Evolutionary conservation across 2,113 vertebrate species (phyloP).

Genomic region (Peromyscus polionotus): DNA sequence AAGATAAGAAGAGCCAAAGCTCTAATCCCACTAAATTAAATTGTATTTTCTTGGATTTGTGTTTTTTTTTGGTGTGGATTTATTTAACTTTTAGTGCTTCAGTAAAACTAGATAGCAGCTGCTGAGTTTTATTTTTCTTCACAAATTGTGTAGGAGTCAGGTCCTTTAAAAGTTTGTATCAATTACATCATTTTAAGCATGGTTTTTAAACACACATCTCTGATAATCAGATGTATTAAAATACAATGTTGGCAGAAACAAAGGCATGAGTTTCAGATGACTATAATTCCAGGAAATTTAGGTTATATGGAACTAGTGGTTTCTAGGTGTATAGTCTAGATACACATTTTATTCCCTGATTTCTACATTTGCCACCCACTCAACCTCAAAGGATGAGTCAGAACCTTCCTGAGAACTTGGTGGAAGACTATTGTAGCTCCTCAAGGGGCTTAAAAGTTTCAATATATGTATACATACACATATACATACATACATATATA

Average conservation of each 20-base stretch:
- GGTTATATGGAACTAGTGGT: not conserved
- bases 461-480: not conserved
- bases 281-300: constrained; percentile 15
- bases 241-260: not conserved
- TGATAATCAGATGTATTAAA: not conserved
- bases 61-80: not conserved
- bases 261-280: not conserved
- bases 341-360: not conserved
- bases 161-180: not conserved
- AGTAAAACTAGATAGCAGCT: not conserved
- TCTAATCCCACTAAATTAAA: not conserved
- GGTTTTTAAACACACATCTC: not conserved
- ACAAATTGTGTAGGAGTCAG: not conserved
- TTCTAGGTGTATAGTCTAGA: not conserved
- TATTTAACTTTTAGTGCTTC: not conserved
- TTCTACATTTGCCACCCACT: not conserved
- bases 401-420: not conserved
- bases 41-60: not conserved
- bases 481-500: no score
- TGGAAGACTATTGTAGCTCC: not conserved
- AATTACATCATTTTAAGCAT: not conserved
- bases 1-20: not conserved
- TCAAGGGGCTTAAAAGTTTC: not conserved
- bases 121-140: not conserved
- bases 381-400: not conserved